phyloP scores from a whole-genome alignment of 2,888 invertebrate genomes.

The Salticus scenicus region DNA sequence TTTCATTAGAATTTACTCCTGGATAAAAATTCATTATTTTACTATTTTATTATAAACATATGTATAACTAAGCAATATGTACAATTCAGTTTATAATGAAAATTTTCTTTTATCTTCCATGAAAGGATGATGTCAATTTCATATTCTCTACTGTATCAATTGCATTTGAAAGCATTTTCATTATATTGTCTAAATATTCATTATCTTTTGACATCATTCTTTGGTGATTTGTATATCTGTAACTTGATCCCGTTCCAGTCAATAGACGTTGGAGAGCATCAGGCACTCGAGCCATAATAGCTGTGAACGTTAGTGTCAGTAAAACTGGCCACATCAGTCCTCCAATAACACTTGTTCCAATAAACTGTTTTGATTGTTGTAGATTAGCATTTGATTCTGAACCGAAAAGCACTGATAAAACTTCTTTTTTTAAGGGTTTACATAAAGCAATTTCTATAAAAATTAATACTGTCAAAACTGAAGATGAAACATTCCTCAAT shows the following conservation, averaged over 20 bases:
- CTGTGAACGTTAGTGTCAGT: constrained; percentile 34
- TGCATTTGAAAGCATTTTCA: constrained; percentile 13
- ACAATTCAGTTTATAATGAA: too few species aligned
- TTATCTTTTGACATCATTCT: constrained; percentile 13
- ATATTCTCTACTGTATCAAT: background rate
- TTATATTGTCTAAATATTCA: constrained; percentile 22
- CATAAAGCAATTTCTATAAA: background rate
- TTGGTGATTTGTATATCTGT: background rate
- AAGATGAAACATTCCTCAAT: background rate
- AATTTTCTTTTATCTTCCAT: too few species aligned
- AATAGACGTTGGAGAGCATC: constrained; percentile 38
- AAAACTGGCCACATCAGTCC: constrained; percentile 64
- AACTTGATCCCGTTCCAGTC: constrained; percentile 24
- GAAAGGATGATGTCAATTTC: too few species aligned
- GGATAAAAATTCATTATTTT: too few species aligned
- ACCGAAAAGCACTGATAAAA: background rate
- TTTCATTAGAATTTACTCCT: background rate
- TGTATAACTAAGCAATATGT: too few species aligned
- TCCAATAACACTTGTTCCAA: constrained; percentile 59
- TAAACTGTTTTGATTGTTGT: constrained; percentile 43
- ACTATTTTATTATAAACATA: too few species aligned
- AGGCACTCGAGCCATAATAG: constrained; percentile 47
- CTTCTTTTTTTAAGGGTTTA: constrained; percentile 9
- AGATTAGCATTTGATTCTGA: background rate
- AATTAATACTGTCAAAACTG: background rate